A percentile compares a stretch with the other conserved stretches of the same genome.
phyloP scores from a whole-genome alignment of 2,888 invertebrate species.

The Drosophila conformis region DNA sequence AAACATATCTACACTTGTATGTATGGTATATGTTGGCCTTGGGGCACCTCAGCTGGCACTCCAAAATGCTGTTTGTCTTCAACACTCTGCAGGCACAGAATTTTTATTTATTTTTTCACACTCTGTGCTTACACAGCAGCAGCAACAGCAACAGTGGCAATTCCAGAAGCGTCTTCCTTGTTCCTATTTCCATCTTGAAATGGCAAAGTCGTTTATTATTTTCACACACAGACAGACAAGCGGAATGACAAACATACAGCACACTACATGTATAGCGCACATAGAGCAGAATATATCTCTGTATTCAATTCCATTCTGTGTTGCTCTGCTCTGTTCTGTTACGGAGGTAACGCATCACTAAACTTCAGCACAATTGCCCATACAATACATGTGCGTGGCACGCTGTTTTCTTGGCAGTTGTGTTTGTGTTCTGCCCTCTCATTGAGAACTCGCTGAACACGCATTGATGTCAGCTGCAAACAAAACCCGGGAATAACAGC shows the following conservation, averaged over 20 bases:
- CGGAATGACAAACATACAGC: constrained; percentile 31
- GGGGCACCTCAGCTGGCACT: constrained; percentile 56
- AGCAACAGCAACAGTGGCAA: constrained; percentile 1
- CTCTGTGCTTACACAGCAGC: constrained; percentile 62
- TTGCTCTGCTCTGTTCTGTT: constrained; percentile 15
- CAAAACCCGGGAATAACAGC: constrained; percentile 2
- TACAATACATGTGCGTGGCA: constrained; percentile 6
- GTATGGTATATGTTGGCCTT: constrained; percentile 30
- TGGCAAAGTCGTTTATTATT: constrained; percentile 78
- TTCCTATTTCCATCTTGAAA: constrained; percentile 41
- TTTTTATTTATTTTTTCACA: constrained; percentile 78
- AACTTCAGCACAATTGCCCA: constrained; percentile 19
- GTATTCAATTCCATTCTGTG: constrained; percentile 15
- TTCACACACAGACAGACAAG: constrained; percentile 55
- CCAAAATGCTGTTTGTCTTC: constrained; percentile 64
- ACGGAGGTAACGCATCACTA: constrained; percentile 50
- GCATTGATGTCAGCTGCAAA: constrained; percentile 70
- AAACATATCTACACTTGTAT: neutral
- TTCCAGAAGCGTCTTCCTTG: neutral
- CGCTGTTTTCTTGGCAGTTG: constrained; percentile 27
- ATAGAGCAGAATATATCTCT: constrained; percentile 9
- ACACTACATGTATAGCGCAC: constrained; percentile 11
- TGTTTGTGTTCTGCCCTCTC: constrained; percentile 35
- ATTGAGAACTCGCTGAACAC: constrained; percentile 43
- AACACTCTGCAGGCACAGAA: constrained; percentile 53